These are phyloP conservation scores for Malthinus seriepunctatus DNA, from an alignment of 2,888 invertebrate species.

Conservation along the genomic window DNA sequence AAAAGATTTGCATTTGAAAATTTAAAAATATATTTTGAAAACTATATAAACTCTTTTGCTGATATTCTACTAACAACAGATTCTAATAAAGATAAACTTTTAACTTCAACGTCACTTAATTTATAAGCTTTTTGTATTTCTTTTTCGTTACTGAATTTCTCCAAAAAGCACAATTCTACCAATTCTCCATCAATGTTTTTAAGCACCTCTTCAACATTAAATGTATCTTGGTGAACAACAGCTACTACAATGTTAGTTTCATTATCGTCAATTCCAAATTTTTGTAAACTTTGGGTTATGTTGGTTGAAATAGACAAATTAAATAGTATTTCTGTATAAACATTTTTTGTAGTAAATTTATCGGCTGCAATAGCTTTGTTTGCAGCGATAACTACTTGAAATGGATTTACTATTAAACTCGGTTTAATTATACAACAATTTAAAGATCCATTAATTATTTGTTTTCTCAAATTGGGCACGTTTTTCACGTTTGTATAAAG, in stretches of 20 bases:
- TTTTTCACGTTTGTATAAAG: slow-evolving; percentile 65
- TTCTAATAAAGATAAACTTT: slow-evolving; percentile 57
- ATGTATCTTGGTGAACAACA: slow-evolving; percentile 48
- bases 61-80: slow-evolving; percentile 69
- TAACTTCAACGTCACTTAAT: slow-evolving; percentile 58
- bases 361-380: slow-evolving; percentile 65
- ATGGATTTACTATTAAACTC: slow-evolving; percentile 62
- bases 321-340: slow-evolving; percentile 69
- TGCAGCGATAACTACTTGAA: slow-evolving; percentile 67
- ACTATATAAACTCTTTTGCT: slow-evolving; percentile 63
- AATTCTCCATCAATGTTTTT: slow-evolving; percentile 60
- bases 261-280: slow-evolving; percentile 63
- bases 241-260: slow-evolving; percentile 57
- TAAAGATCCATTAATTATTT: slow-evolving; percentile 61
- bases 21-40: neutral
- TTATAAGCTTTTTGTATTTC: slow-evolving; percentile 65
- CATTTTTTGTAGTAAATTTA: slow-evolving; percentile 63
- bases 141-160: slow-evolving; percentile 55
- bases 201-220: slow-evolving; percentile 48
- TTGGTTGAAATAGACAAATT: slow-evolving; percentile 71
- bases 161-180: slow-evolving; percentile 56
- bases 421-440: slow-evolving; percentile 67
- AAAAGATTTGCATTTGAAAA: neutral
- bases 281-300: slow-evolving; percentile 68
- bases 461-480: slow-evolving; percentile 57